Percentiles rank a stretch among this genome's conserved stretches.
Conservation (phyloP, 1,140 invertebrate species). For the Zaprionus gabonicus region DNA sequence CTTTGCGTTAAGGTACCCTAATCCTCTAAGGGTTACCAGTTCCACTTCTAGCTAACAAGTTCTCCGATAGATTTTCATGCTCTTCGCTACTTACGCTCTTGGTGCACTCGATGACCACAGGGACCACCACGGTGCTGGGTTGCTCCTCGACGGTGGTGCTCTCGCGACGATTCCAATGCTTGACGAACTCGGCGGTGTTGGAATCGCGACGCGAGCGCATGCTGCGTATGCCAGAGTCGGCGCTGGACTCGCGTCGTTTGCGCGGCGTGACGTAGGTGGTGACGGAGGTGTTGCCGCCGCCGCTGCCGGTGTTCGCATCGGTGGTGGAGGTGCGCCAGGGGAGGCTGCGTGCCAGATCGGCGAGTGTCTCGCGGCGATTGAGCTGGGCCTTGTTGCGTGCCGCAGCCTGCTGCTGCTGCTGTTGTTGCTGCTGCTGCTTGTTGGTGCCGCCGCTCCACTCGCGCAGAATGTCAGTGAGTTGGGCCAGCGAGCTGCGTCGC, state of each 20-base stretch:
- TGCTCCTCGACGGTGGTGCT: conserved; percentile 83
- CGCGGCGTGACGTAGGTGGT: conserved; percentile 85
- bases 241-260: conserved; percentile 92
- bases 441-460: conserved; percentile 92
- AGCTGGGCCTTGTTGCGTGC: conserved; percentile 88
- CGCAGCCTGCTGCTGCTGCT: conserved; percentile 61
- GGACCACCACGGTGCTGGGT: conserved; percentile 47
- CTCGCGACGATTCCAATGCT: conserved; percentile 88
- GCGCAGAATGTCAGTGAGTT: conserved; percentile 93
- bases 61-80: not conserved
- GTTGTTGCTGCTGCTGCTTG: conserved; percentile 75
- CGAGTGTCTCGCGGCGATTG: conserved; percentile 92
- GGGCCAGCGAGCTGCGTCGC: conserved; percentile 92
- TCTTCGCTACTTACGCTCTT: conserved; percentile 70
- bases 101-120: conserved; percentile 70
- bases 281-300: conserved; percentile 74
- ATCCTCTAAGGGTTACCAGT: not conserved
- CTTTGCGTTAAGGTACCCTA: not conserved
- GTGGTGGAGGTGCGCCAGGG: conserved; percentile 89
- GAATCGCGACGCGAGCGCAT: conserved; percentile 90
- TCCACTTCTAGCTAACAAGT: not conserved
- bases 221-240: conserved; percentile 92
- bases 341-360: conserved; percentile 91
- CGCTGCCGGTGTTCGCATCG: conserved; percentile 84
- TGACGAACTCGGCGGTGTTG: conserved; percentile 90